A percentile compares a stretch with the other conserved stretches of the same genome.
These are phyloP conservation scores for Indicator maculatus DNA, from an alignment of 2,113 vertebrate species.

Conservation along the genomic window DNA sequence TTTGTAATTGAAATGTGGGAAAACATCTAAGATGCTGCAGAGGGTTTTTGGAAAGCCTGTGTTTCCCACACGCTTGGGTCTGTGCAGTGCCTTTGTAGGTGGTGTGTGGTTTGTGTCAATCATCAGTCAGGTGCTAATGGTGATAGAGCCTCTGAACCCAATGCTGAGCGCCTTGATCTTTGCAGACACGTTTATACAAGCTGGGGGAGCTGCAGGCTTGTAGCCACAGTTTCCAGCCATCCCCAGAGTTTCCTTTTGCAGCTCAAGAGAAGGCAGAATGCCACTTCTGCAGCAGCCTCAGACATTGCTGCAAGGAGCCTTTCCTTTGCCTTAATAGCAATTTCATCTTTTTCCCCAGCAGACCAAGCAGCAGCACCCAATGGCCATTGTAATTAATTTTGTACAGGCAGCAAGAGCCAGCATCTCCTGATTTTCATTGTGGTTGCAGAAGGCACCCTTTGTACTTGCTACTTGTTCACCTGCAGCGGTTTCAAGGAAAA, in stretches of 20 bases:
- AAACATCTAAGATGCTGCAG: slow-evolving; percentile 14
- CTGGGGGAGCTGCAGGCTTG: slow-evolving; percentile 24
- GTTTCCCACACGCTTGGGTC: not conserved
- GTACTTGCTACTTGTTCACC: not conserved
- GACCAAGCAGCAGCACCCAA: slow-evolving; percentile 44
- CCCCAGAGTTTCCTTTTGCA: not conserved
- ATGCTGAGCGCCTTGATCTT: not conserved
- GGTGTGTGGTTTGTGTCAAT: slow-evolving; percentile 62
- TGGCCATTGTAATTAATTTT: slow-evolving; percentile 2
- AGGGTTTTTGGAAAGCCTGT: slow-evolving; percentile 7
- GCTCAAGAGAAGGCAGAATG: not conserved
- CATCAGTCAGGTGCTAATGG: slow-evolving; percentile 49
- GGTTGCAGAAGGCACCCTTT: not conserved
- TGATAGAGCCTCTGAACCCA: slow-evolving; percentile 9
- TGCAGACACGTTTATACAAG: not conserved
- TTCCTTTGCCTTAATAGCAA: not conserved
- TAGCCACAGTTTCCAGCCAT: not conserved
- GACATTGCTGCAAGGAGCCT: not conserved
- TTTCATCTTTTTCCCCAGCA: slow-evolving; percentile 27
- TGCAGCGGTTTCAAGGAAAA: not conserved
- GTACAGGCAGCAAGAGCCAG: not conserved
- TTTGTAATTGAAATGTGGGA: not conserved
- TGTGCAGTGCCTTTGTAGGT: slow-evolving; percentile 30
- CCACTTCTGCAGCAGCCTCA: not conserved
- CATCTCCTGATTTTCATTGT: not conserved